Evolutionary conservation across 2,888 invertebrate genomes (phyloP), one percentile per base, ranked within the genome.

Genomic region (Netelia inedita): DNA sequence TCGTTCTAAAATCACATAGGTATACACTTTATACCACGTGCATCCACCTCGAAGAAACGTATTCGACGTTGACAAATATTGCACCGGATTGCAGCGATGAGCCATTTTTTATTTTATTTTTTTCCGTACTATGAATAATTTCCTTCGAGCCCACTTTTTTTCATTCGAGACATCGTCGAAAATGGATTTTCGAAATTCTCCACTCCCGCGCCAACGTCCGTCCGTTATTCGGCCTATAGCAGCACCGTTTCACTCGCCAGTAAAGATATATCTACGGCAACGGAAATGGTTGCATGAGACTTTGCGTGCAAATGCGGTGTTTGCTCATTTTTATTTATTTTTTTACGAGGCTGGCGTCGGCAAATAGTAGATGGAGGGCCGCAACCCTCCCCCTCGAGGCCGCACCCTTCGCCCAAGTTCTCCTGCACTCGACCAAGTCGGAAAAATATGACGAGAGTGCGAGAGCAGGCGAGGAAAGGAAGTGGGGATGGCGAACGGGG

Each of bases 271-370:
- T 79, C 35, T 46, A 5, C 21, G 57, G 55, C 28, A 59, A 21
- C 75, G 82, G 59, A 79, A 85, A 79, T 82, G 72, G 71, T 85
- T 72, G 79, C 76, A 65, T 61, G 79, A 78, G 66, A 69, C 85
- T 61, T 50, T 63, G 83, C 78, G 74, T 86, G 88, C 82, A 55
- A 72, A 79, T 81, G 79, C 83, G 82, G 73, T 87, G 88, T 88
- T 88, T 82, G 61, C 43, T 66, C 66, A 43, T 43, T 57, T 55
- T 23, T 57, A 57, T 53, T 53, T 53, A 53, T 63, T 78, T 61
- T 81, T 85, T 76, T 73, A 55, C 82, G 75, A 79, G 79, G 75
- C 74, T 72, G 75, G 72, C 79, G 53, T 71, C 59, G n/a, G 50
- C 43, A 72, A 71, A 65, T 41, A 43, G 59, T 57, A 71, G 72